Evolutionary conservation across 2,113 vertebrate species (phyloP), one percentile per base, ranked within the genome.

Genomic region (Sisor rabdophorus): DNA sequence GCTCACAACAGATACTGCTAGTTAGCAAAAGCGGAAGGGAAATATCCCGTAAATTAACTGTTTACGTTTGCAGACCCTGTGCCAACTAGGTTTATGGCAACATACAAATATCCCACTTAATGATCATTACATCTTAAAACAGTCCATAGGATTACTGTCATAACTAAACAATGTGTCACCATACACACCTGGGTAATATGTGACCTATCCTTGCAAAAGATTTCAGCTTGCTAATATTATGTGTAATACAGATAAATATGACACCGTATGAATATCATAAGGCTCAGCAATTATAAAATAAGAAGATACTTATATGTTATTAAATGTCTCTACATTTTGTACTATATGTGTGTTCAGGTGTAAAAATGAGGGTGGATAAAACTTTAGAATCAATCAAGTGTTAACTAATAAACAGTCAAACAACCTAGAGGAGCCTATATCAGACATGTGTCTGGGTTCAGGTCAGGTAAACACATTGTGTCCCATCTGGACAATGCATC

Each of bases 401-500:
- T 22, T 24, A 50, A 13, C 26, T 40, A 47, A 76, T 72, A 72
- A 72, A 76, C 68, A 70, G 63, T 76, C 65, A 58, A 76, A 65
- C 53, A 54, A 48, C 54, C 50, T 72, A 60, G 72, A 76, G 86
- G 84, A 77, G 84, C 84, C 48, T n/a, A n/a, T 84, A 22, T 83
- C 73, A 83, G 82, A 75, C 68, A 79, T 81, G 82, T 64, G 76
- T 84, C 72, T 75, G 54, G 77, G 81, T 79, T 82, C 64, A 82
- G 75, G 56, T 88, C 88, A 91, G 90, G 88, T 91, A 84, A 87
- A 84, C 75, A 22, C 52, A 81, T 32, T 20, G 73, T 74, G 56
- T 71, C 83, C 82, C 75, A 16, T 30, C 75, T 74, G 86, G 78
- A 91, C 89, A 91, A 91, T 87, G 85, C 78, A 60, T 56, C 65